Evolutionary conservation across 2,888 invertebrate genomes (phyloP).

Genomic region (Nasonovia ribisnigri): DNA sequence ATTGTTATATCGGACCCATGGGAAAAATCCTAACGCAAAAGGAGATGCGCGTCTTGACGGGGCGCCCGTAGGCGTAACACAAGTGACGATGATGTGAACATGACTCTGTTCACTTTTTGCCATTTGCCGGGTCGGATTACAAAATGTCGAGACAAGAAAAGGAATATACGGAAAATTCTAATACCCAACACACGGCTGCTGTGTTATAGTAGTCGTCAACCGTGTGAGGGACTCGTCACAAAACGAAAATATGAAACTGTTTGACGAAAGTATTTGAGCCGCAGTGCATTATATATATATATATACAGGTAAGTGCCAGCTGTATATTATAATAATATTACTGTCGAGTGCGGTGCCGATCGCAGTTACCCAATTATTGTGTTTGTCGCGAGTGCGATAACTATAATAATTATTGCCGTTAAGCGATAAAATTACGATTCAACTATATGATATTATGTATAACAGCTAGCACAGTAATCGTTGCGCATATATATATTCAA

Average conservation of each 20-base stretch:
- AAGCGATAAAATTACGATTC: not conserved
- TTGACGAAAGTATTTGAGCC: not conserved
- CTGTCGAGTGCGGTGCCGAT: not conserved
- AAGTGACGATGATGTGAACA: constrained; percentile 19
- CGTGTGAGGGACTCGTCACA: not conserved
- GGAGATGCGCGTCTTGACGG: constrained; percentile 53
- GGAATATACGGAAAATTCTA: not conserved
- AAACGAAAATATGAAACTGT: not conserved
- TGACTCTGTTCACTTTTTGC: constrained; percentile 63
- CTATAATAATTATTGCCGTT: not conserved
- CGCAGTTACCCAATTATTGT: not conserved
- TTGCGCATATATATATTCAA: not conserved
- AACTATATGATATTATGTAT: not conserved
- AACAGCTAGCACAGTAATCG: not conserved
- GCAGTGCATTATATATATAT: not conserved
- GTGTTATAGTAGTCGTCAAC: not conserved
- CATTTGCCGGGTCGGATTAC: constrained; percentile 59
- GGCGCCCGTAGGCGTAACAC: constrained; percentile 56
- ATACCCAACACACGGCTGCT: not conserved
- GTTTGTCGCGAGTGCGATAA: not conserved
- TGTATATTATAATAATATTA: not conserved
- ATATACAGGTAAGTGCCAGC: not conserved
- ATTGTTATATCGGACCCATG: constrained; percentile 57
- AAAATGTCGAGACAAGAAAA: not conserved
- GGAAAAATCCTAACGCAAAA: constrained; percentile 53